Conservation (phyloP, 2,797 vertebrate species). For the Artibeus jamaicensis region DNA sequence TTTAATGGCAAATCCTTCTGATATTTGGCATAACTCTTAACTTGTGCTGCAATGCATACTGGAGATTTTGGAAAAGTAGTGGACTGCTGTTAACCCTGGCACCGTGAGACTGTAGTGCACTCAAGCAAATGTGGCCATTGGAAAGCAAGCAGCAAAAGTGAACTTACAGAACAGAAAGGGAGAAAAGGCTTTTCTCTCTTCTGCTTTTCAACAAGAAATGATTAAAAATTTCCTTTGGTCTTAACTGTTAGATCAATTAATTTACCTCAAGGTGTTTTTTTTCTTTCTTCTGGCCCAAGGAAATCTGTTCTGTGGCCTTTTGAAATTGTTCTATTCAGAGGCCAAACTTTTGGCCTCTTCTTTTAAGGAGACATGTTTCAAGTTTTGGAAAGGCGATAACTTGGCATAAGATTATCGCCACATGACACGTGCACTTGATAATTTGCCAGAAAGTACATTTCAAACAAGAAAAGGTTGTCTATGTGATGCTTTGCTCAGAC, state of each 20-base stretch:
- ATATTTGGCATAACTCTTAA: not conserved
- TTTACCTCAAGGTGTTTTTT: slow-evolving; percentile 54
- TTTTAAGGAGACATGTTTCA: slow-evolving; percentile 26
- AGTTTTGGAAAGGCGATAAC: slow-evolving; percentile 30
- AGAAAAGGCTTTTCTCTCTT: not conserved
- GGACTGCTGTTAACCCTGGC: not conserved
- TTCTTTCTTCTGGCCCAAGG: slow-evolving; percentile 68
- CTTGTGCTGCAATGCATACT: not conserved
- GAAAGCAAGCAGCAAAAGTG: not conserved
- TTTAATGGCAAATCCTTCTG: not conserved
- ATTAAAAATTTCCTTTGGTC: slow-evolving; percentile 56
- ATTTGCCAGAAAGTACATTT: slow-evolving; percentile 39
- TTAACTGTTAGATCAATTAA: slow-evolving; percentile 61
- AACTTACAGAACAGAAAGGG: not conserved
- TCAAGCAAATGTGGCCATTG: not conserved
- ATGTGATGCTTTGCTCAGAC: not conserved
- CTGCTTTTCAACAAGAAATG: not conserved
- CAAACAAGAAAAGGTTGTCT: not conserved
- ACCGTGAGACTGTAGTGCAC: not conserved
- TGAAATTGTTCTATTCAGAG: slow-evolving; percentile 54
- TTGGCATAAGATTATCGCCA: not conserved
- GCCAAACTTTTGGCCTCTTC: not conserved
- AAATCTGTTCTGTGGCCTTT: slow-evolving; percentile 81
- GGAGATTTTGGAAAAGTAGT: not conserved
- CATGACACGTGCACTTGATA: not conserved